Conservation (phyloP, 2,888 invertebrate species). For the Elmis aenea region DNA sequence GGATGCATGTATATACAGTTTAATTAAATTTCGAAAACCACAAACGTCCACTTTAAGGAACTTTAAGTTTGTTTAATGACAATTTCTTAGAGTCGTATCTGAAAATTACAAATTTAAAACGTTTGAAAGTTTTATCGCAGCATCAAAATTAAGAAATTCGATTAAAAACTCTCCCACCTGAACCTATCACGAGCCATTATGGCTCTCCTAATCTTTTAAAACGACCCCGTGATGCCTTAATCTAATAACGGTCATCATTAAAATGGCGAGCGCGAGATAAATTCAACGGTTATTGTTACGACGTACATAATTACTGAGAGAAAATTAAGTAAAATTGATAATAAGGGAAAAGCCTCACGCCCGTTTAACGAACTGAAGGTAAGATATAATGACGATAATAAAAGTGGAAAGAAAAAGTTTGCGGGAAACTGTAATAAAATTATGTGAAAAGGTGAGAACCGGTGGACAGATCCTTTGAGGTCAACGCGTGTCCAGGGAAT, state of each 20-base stretch:
- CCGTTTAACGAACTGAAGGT: slow-evolving; percentile 20
- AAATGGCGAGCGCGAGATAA: slow-evolving; percentile 34
- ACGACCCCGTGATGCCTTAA: slow-evolving; percentile 25
- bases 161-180: slow-evolving; percentile 26
- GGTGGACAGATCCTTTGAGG: slow-evolving; percentile 31
- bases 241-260: slow-evolving; percentile 28
- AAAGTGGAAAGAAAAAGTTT: slow-evolving; percentile 20
- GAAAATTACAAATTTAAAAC: slow-evolving; percentile 17
- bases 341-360: slow-evolving; percentile 23
- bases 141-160: slow-evolving; percentile 26
- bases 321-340: slow-evolving; percentile 31
- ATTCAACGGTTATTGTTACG: slow-evolving; percentile 36
- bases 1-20: too few relatives aligned
- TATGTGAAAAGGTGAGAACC: slow-evolving; percentile 26
- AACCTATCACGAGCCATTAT: slow-evolving; percentile 23
- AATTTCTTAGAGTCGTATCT: too few relatives aligned
- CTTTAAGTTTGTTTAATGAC: too few relatives aligned
- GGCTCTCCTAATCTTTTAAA: slow-evolving; percentile 27
- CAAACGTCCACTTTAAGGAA: too few relatives aligned
- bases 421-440: slow-evolving; percentile 19
- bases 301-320: slow-evolving; percentile 32
- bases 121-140: slow-evolving; percentile 22
- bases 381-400: slow-evolving; percentile 24
- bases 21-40: too few relatives aligned
- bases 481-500: slow-evolving; percentile 21